Conservation (phyloP, 2,888 invertebrate genomes). For the Smittia aterrima region DNA sequence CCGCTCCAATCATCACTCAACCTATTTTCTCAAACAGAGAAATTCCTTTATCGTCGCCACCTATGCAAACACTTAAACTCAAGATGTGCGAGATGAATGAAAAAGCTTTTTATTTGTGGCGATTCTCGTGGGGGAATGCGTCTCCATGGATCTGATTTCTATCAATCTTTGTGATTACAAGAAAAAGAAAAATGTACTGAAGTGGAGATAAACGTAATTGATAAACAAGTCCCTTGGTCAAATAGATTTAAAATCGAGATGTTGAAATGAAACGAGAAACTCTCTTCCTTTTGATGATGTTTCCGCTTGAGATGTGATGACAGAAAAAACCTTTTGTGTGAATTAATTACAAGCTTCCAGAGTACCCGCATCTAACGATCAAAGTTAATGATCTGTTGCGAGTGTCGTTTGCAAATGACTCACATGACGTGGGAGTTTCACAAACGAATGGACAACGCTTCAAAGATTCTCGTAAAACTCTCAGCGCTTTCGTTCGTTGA, state of each 20-base stretch:
- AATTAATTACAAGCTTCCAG: background rate
- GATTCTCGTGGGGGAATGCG: background rate
- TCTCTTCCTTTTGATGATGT: constrained; percentile 3
- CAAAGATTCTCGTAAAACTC: background rate
- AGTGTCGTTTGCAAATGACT: constrained; percentile 8
- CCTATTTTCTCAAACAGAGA: constrained; percentile 32
- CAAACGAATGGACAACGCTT: too few species aligned
- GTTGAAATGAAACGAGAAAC: background rate
- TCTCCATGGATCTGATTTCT: background rate
- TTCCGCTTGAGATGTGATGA: background rate
- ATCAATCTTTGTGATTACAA: background rate
- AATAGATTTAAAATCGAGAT: constrained; percentile 7
- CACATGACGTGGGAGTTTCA: background rate
- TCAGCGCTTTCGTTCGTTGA: background rate
- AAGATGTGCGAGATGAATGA: background rate
- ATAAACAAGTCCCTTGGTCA: background rate
- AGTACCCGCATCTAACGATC: background rate
- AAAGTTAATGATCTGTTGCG: constrained; percentile 41
- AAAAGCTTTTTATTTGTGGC: background rate
- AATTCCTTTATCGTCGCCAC: constrained; percentile 31
- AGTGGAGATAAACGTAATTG: too few species aligned
- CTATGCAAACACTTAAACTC: constrained; percentile 23
- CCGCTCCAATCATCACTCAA: constrained; percentile 28
- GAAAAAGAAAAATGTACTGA: too few species aligned
- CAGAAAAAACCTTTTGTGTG: constrained; percentile 4